These are phyloP conservation scores for Canis aureus DNA, from an alignment of 2,113 vertebrate species.

Conservation along the genomic window DNA sequence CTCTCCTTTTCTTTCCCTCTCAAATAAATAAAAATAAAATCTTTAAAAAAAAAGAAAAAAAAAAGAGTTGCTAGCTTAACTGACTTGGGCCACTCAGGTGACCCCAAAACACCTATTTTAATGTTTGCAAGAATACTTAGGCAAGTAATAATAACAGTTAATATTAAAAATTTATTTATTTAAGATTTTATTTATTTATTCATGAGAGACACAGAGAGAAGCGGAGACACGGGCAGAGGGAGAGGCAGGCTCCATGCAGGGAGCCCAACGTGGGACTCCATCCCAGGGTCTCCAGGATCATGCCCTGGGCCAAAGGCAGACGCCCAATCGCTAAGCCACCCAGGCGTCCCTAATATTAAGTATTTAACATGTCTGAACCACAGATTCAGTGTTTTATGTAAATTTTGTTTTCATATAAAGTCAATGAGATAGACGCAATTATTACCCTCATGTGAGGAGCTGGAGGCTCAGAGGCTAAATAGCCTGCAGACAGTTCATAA, in stretches of 20 bases:
- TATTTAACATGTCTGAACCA: not conserved
- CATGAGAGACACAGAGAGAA: too few relatives aligned
- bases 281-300: too few relatives aligned
- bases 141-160: not conserved
- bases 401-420: not conserved
- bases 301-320: too few relatives aligned
- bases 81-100: not conserved
- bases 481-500: not conserved
- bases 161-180: too few relatives aligned
- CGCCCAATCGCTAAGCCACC: too few relatives aligned
- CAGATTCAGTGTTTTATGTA: not conserved
- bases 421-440: not conserved
- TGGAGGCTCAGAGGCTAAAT: not conserved
- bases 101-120: not conserved
- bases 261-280: too few relatives aligned
- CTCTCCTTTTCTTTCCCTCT: too few relatives aligned
- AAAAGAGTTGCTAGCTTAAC: not conserved
- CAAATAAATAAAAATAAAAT: too few relatives aligned
- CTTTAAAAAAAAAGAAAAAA: too few relatives aligned
- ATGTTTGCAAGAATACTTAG: conserved; percentile 15
- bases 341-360: not conserved
- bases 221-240: too few relatives aligned
- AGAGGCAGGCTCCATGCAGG: too few relatives aligned
- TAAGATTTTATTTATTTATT: too few relatives aligned
- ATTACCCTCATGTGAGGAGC: not conserved